Evolutionary conservation across 2,113 vertebrate genomes (phyloP), one percentile per base, ranked within the genome.

Genomic region (Calonectris borealis): DNA sequence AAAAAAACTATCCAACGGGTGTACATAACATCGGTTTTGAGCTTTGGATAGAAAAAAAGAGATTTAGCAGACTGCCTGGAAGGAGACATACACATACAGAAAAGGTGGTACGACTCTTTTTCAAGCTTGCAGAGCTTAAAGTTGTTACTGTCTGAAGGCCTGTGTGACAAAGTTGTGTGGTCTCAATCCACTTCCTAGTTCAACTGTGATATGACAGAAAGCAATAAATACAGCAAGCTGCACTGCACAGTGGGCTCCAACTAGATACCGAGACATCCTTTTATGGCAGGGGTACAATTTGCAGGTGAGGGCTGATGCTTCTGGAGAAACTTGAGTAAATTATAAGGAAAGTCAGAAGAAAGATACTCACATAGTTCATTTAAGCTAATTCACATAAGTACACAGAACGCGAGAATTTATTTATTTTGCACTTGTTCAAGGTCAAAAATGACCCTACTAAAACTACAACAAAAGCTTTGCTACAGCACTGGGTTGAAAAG

Each of bases 11-110:
- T 38, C 16, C 34, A 71, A 34, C 1, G 2, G 7, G 9, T 26
- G 9, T 24, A 55, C 3, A 10, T 27, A 72, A 51, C 15, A 81
- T 12, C 17, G 25, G 22, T 29, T 92, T 65, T 62, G 34, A 88
- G 15, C 44, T 86, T 13, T 31, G 44, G 18, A 64, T 15, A 11
- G 25, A 27, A 29, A 54, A 46, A 75, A 20, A 32, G 7, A 85
- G 19, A 72, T 52, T 55, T 58, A 73, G 27, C 29, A 65, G 69
- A 72, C 22, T 75, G 40, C 24, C 40, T 69, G 36, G 25, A 69
- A 85, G 57, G 16, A 32, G 12, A 72, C 0, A 1, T 2, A 68
- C 49, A 61, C 42, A 40, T 1, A 1, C 18, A 90, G 29, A 69
- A 57, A 73, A n/a, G 18, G 13, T 22, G 14, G 12, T 6, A 54